phyloP scores from a whole-genome alignment of 2,113 vertebrate genomes.

The Procapra przewalskii region DNA sequence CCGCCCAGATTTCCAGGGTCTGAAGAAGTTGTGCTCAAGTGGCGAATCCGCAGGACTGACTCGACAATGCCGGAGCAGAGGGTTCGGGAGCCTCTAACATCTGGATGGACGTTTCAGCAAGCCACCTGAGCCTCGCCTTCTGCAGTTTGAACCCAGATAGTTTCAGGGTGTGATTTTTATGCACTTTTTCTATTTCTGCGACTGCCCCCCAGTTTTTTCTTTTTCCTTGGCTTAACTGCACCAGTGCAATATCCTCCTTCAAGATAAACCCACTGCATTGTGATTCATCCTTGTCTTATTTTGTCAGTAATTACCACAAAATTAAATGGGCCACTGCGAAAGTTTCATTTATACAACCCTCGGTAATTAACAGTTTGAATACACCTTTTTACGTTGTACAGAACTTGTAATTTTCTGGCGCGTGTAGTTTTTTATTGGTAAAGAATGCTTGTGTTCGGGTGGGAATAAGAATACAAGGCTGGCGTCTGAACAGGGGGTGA shows the following conservation, averaged over 20 bases:
- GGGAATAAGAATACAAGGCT: slow-evolving; percentile 25
- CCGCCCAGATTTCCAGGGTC: neutral
- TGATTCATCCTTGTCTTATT: slow-evolving; percentile 74
- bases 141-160: neutral
- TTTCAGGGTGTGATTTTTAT: neutral
- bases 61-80: too few species aligned
- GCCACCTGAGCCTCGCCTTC: fast-evolving
- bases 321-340: slow-evolving; percentile 79
- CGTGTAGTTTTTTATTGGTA: slow-evolving; percentile 47
- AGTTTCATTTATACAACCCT: slow-evolving; percentile 73
- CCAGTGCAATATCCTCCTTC: slow-evolving; percentile 53
- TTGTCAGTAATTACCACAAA: slow-evolving; percentile 79
- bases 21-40: neutral
- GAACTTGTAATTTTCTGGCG: slow-evolving; percentile 78
- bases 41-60: fast-evolving
- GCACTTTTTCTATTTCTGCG: neutral
- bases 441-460: neutral
- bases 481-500: neutral
- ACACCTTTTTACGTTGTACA: slow-evolving; percentile 73
- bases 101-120: neutral
- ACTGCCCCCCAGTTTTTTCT: slow-evolving; percentile 39
- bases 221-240: slow-evolving; percentile 33
- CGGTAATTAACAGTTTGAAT: slow-evolving; percentile 78
- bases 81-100: neutral
- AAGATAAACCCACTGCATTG: slow-evolving; percentile 73